Evolutionary conservation across 2,797 vertebrate species (phyloP).

Genomic region (Spinus olivaceus): DNA sequence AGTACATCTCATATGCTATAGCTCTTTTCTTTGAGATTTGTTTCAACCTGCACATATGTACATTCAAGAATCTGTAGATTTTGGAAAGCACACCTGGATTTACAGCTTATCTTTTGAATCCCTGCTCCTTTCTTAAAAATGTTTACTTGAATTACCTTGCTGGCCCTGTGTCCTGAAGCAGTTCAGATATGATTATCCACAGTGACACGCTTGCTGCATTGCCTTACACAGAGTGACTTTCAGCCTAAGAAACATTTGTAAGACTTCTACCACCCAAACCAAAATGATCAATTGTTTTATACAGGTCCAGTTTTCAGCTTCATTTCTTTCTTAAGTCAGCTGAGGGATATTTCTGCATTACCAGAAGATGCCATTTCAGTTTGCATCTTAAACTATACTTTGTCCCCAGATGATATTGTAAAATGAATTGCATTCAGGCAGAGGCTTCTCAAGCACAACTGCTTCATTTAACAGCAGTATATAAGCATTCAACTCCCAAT

Average conservation of each 20-base stretch:
- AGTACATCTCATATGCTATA: neutral
- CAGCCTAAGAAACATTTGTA: neutral
- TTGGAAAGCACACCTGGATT: neutral
- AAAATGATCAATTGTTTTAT: constrained; percentile 13
- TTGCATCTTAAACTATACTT: constrained; percentile 38
- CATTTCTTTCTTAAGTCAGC: constrained; percentile 36
- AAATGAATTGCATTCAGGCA: constrained; percentile 42
- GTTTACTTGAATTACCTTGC: neutral
- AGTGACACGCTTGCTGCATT: neutral
- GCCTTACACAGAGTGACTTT: neutral
- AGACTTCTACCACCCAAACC: neutral
- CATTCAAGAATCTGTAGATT: neutral
- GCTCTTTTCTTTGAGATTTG: neutral
- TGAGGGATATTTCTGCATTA: constrained; percentile 23
- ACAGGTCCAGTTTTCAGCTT: constrained; percentile 36
- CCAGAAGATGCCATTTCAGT: constrained; percentile 40
- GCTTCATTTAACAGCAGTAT: constrained; percentile 46
- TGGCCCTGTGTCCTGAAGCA: neutral
- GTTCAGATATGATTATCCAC: neutral
- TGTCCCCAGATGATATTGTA: constrained; percentile 30
- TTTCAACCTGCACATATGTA: neutral
- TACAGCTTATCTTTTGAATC: neutral
- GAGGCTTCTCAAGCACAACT: constrained; percentile 45
- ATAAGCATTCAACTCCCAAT: constrained; percentile 16
- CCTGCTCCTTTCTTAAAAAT: neutral